Conservation (phyloP, 1,140 invertebrate genomes). For the Leptestheria dahalacensis region DNA sequence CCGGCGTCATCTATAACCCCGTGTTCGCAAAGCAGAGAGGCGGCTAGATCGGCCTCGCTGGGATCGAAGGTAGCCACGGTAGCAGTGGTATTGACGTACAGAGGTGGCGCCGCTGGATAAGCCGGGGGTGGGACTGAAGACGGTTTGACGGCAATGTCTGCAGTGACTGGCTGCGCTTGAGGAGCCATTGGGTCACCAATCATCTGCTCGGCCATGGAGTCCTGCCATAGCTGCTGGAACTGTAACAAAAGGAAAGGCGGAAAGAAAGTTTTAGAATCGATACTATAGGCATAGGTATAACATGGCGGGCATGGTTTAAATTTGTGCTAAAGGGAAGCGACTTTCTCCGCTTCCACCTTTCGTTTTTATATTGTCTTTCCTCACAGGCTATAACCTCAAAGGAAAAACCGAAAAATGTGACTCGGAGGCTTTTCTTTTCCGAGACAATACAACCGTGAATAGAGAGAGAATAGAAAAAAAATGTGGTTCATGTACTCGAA, state of each 20-base stretch:
- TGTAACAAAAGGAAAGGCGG: constrained; percentile 1
- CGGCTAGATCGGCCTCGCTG: not conserved
- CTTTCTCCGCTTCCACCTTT: not conserved
- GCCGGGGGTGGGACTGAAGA: not conserved
- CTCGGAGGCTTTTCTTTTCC: not conserved
- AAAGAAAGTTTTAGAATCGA: not conserved
- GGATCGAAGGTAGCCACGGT: not conserved
- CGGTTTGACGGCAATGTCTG: not conserved
- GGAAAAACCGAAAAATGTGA: not conserved
- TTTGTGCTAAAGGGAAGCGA: not conserved
- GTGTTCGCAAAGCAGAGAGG: constrained; percentile 11
- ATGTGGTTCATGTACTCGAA: not conserved
- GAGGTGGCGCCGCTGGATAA: not conserved
- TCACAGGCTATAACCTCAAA: not conserved
- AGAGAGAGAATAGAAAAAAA: not conserved
- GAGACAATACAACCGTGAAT: not conserved
- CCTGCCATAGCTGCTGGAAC: constrained; percentile 17
- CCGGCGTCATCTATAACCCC: not conserved
- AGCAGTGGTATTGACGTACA: not conserved
- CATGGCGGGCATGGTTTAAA: not conserved
- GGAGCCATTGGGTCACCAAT: constrained; percentile 15
- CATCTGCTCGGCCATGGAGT: not conserved
- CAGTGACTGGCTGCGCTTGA: constrained; percentile 14
- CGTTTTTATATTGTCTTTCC: not conserved
- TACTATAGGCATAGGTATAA: not conserved